A percentile compares a stretch with the other conserved stretches of the same genome.
These are phyloP conservation scores for Carcina quercana DNA, from an alignment of 2,888 invertebrate species.

Conservation along the genomic window DNA sequence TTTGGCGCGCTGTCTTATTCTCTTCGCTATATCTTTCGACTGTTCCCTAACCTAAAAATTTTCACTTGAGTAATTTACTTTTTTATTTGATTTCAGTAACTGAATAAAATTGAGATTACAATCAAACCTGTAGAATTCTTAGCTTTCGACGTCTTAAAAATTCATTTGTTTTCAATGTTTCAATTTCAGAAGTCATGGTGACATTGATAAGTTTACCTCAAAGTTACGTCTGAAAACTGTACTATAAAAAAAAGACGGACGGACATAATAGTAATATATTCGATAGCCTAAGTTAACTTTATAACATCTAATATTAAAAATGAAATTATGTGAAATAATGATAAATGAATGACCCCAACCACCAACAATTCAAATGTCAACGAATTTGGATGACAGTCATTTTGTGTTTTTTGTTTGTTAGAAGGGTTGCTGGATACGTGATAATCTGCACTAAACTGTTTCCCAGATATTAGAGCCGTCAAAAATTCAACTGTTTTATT, in stretches of 20 bases:
- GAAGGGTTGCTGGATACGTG: too few relatives aligned
- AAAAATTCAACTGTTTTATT: too few relatives aligned
- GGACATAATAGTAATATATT: background rate
- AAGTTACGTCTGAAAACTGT: conserved; percentile 4
- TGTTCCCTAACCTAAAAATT: conserved; percentile 66
- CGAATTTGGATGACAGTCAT: too few relatives aligned
- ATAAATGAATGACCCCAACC: background rate
- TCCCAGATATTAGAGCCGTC: too few relatives aligned
- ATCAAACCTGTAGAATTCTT: conserved; percentile 63
- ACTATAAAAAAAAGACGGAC: too few relatives aligned
- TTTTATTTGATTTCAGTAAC: background rate
- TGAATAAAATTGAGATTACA: background rate
- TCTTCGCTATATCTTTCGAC: conserved; percentile 66
- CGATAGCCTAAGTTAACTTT: background rate
- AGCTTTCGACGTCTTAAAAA: conserved; percentile 58
- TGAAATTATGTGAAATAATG: background rate
- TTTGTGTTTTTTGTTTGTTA: too few relatives aligned
- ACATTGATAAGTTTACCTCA: conserved; percentile 28
- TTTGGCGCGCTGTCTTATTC: conserved; percentile 58
- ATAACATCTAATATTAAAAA: background rate
- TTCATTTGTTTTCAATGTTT: conserved; percentile 63
- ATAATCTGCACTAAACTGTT: too few relatives aligned
- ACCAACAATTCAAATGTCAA: conserved; percentile 9
- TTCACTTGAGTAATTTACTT: conserved; percentile 17
- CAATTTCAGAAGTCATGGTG: conserved; percentile 57